Percentiles rank a stretch among this genome's conserved stretches.
Conservation (phyloP, 2,113 vertebrate species). For the Leptosomus discolor region DNA sequence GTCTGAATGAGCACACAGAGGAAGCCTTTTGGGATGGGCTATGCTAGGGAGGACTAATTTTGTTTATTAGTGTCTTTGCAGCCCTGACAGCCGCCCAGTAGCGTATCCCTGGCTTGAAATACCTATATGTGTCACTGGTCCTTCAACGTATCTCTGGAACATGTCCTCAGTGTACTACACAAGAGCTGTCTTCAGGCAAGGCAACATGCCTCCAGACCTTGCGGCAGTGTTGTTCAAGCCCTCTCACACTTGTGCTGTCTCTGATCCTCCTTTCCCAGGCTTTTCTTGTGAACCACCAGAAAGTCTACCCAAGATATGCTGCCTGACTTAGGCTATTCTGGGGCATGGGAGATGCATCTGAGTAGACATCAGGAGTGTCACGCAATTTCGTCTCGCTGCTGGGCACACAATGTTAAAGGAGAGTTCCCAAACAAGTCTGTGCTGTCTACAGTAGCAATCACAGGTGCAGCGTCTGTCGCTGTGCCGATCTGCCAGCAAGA, state of each 20-base stretch:
- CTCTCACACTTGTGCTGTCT: not conserved
- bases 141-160: not conserved
- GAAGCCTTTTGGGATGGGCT: not conserved
- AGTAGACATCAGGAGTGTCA: not conserved
- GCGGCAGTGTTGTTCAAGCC: not conserved
- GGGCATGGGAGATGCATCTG: accelerated
- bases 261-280: not conserved
- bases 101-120: not conserved
- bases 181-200: not conserved
- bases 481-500: not conserved
- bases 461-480: not conserved
- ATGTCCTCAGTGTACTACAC: accelerated
- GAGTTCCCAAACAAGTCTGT: not conserved
- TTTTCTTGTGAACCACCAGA: not conserved
- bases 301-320: not conserved
- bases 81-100: not conserved
- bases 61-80: not conserved
- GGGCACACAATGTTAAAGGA: not conserved
- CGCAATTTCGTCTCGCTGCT: accelerated
- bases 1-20: not conserved
- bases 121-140: not conserved
- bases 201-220: not conserved
- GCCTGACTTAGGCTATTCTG: not conserved
- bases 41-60: not conserved
- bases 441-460: not conserved